Evolutionary conservation across 2,888 invertebrate species (phyloP).

Genomic region (Listrodromus nycthemerus): DNA sequence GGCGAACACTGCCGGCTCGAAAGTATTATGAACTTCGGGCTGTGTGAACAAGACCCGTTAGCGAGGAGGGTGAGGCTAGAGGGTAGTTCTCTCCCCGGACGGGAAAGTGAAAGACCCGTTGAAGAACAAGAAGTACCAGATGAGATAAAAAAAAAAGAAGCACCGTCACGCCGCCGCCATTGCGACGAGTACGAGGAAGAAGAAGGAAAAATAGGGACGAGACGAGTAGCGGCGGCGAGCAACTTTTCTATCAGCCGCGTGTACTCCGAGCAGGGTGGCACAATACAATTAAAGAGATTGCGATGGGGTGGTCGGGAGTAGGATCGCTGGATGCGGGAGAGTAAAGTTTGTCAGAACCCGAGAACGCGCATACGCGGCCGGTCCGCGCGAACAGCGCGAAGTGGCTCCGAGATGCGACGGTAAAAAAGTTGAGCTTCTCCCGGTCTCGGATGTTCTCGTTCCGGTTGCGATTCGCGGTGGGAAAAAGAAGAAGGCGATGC

Average conservation of each 20-base stretch:
- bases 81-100: neutral
- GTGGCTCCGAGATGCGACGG: conserved; percentile 62
- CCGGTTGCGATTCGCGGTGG: conserved; percentile 67
- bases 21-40: conserved; percentile 72
- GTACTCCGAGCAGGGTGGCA: conserved; percentile 63
- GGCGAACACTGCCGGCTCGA: conserved; percentile 46
- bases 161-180: neutral
- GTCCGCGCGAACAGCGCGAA: conserved; percentile 58
- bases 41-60: conserved; percentile 50
- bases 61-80: neutral
- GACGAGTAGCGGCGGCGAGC: conserved; percentile 42
- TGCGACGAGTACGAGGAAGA: conserved; percentile 32
- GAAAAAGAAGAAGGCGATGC: conserved; percentile 3
- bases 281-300: conserved; percentile 83
- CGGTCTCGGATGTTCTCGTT: conserved; percentile 40
- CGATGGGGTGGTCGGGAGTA: conserved; percentile 73
- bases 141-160: neutral
- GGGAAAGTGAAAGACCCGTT: conserved; percentile 32
- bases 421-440: conserved; percentile 44
- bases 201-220: conserved; percentile 37
- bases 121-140: conserved; percentile 55
- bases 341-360: conserved; percentile 59
- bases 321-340: conserved; percentile 22
- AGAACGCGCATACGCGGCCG: conserved; percentile 60
- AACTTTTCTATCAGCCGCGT: conserved; percentile 81